Evolutionary conservation across 2,797 vertebrate species (phyloP).

Genomic region (Argentina silus): DNA sequence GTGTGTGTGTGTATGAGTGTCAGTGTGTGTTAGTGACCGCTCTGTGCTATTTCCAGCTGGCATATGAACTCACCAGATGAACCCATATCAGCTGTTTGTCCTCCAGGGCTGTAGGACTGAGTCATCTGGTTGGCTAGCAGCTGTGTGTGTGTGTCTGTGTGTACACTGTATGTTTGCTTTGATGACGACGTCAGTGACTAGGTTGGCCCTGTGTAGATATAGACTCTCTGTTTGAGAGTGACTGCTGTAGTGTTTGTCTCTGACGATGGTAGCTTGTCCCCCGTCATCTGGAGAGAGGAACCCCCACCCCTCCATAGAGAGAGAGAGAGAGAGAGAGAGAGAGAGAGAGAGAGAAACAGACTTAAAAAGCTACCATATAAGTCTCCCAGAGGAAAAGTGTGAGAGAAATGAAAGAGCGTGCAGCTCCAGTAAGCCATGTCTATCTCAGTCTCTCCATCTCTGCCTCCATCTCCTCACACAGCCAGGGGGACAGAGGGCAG

Average conservation of each 20-base stretch:
- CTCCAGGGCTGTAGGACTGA: constrained; percentile 47
- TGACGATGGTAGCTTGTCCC: no score
- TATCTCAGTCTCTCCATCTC: no score
- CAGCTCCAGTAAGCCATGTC: no score
- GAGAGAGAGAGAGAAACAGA: no score
- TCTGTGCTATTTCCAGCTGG: constrained; percentile 60
- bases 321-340: no score
- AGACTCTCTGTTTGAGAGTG: background rate
- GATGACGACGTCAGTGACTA: background rate
- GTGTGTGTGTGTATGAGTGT: background rate
- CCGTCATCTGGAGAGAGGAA: no score
- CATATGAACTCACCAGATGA: constrained; percentile 63
- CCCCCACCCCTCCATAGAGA: no score
- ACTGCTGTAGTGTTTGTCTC: background rate
- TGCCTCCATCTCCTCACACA: no score
- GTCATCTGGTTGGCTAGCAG: constrained; percentile 59
- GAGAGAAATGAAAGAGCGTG: no score
- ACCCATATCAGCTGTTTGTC: constrained; percentile 66
- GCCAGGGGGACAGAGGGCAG: no score
- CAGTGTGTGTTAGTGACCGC: constrained; percentile 25
- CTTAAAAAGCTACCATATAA: no score
- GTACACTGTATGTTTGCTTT: constrained; percentile 14
- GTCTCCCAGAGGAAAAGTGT: no score
- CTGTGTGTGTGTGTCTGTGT: constrained; percentile 46
- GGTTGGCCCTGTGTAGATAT: background rate